Base-by-base conservation (phyloP, 2,888 invertebrate genomes). In the Hoplodrina ambigua region DNA sequence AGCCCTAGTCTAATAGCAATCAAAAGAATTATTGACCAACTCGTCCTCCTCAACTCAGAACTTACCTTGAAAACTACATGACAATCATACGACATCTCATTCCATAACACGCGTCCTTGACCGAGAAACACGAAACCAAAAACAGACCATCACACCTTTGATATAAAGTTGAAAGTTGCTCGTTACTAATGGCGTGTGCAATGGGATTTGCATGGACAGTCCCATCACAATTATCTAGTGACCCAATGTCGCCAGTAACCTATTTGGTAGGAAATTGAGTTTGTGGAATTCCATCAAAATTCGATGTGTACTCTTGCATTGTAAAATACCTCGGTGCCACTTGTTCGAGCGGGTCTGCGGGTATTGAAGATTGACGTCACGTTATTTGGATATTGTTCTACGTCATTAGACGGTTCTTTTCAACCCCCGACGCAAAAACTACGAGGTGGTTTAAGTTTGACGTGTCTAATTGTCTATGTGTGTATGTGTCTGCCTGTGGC, bases 241-340 rank as follows among this genome's bases (percentile, higher is more conserved):
- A 95, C 95, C 94, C 90, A 95, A 88, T 93, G 91, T 86, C 88
- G 85, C 84, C 85, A 85, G 89, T 91, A 94, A 93, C 93, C 93
- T 89, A 94, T 95, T 94, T 91, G 91, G 87, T 85, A 86, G 65
- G 89, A 92, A 94, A 95, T 95, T 94, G 95, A 95, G 95, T 95
- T 95, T 89, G 91, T 88, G 91, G 89, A 95, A 95, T 95, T 95
- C 92, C 93, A 95, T 95, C 95, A 95, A 92, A 94, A 93, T 91
- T 86, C 88, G 90, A 88, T 86, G 89, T 82, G 74, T 89, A 86
- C 88, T 88, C 90, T 93, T 94, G 95, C 95, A 95, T 95, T 95
- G 94, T 95, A 94, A 94, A 83, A 75, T 30, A 78, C 63, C 80
- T 80, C 80, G 11, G 78, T 75, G 78, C 71, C 80, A 61, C 20